Evolutionary conservation across 2,888 invertebrate species (phyloP).

Genomic region (Leistus spinibarbis): DNA sequence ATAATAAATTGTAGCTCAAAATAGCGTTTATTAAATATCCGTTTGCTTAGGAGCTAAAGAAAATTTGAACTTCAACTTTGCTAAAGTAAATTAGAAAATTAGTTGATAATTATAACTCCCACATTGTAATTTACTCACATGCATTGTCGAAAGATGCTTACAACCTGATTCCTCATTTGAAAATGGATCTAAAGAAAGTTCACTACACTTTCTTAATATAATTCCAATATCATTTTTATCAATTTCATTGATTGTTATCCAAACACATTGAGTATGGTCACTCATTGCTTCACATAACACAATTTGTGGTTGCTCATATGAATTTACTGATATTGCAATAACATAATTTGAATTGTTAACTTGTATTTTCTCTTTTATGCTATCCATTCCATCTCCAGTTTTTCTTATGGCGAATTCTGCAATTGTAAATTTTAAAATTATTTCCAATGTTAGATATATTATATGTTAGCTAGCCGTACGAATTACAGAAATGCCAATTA

Average conservation of each 20-base stretch:
- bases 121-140: not conserved
- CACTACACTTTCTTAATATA: not conserved
- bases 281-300: not conserved
- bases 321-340: slow-evolving; percentile 4
- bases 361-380: not conserved
- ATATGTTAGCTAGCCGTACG: no score
- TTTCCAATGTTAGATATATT: no score
- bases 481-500: no score
- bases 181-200: not conserved
- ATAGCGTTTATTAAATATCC: no score
- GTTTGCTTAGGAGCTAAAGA: no score
- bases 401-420: not conserved
- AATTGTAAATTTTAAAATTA: no score
- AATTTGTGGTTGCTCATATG: slow-evolving; percentile 5
- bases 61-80: no score
- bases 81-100: no score
- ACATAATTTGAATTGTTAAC: not conserved
- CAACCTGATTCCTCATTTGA: not conserved
- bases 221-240: not conserved
- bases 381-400: not conserved
- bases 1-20: no score
- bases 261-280: not conserved
- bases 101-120: no score
- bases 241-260: slow-evolving; percentile 4
- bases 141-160: not conserved